Evolutionary conservation across 53 echinoderm and acorn worm genomes (phyloP), one percentile per base, ranked within the genome.

Genomic region (Holothuria scabra): DNA sequence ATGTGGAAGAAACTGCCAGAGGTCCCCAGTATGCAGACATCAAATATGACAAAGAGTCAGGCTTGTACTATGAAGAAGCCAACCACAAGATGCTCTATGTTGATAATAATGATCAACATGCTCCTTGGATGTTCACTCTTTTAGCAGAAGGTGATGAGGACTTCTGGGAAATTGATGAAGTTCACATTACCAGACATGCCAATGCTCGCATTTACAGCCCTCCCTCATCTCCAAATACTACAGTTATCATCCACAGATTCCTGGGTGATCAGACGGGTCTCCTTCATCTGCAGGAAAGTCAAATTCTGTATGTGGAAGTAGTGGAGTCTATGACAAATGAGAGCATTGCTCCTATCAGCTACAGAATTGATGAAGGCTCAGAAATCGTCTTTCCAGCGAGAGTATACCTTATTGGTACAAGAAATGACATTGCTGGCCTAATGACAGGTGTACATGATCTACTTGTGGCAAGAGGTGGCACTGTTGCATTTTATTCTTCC

Each of bases 21-120:
- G 95, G 95, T 25, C 95, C 92, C 25, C 95, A 95, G 65, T 95
- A 95, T 81, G 86, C 88, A 25, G 95, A 95, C 28, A 88, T 95
- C 44, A 95, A 95, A 74, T 92, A 92, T 70, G 79, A 90, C 52
- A 83, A 80, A 28, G 87, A 88, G 11, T 88, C 92, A 59, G 90
- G 92, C 64, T 79, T 84, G 66, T 88, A 92, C 4, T 90, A 72
- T 28, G 56, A 86, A 67, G 90, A 88, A 31, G 92, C 92, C 59
- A 85, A 92, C 58, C 95, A 95, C 67, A 76, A 85, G 31, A 90
- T 88, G 64, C 70, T 95, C 38, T 90, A 79, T 67, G 90, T 95
- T 10, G 90, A 95, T 64, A 95, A 95, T 75, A 83, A 86, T 57
- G 76, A 95, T 67, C 92, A 92, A 30, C 84, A 88, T 75, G 88